These are phyloP conservation scores for Capitulum mitella DNA, from an alignment of 2,888 invertebrate genomes.

Conservation along the genomic window DNA sequence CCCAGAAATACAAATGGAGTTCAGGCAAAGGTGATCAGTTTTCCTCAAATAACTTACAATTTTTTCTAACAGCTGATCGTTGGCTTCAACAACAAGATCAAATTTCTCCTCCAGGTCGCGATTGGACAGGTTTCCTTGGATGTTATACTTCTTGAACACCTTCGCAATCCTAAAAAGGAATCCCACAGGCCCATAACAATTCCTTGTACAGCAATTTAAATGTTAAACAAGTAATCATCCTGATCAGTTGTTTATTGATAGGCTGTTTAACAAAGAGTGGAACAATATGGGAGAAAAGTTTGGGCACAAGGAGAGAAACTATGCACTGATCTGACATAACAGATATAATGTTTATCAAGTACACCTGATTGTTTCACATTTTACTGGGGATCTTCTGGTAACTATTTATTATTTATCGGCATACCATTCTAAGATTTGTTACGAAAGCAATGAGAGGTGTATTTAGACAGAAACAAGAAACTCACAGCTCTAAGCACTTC, in stretches of 20 bases:
- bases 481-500: neutral
- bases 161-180: too few species aligned
- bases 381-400: neutral
- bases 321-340: too few species aligned
- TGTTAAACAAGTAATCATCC: too few species aligned
- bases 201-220: too few species aligned
- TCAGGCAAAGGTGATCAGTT: too few species aligned
- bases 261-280: too few species aligned
- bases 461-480: neutral
- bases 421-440: neutral
- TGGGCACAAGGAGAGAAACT: too few species aligned
- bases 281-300: neutral
- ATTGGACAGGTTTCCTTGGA: constrained; percentile 27
- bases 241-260: neutral
- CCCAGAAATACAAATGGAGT: too few species aligned
- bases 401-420: neutral
- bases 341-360: too few species aligned
- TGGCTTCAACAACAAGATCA: constrained; percentile 70
- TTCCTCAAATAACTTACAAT: constrained; percentile 61
- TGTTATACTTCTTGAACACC: constrained; percentile 34
- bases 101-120: constrained; percentile 55
- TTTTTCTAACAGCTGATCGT: constrained; percentile 73
- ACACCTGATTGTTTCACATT: neutral
- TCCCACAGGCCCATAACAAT: too few species aligned
- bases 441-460: neutral